Conservation (phyloP, 2,888 invertebrate species). For the Lasioglossum pauxillum region DNA sequence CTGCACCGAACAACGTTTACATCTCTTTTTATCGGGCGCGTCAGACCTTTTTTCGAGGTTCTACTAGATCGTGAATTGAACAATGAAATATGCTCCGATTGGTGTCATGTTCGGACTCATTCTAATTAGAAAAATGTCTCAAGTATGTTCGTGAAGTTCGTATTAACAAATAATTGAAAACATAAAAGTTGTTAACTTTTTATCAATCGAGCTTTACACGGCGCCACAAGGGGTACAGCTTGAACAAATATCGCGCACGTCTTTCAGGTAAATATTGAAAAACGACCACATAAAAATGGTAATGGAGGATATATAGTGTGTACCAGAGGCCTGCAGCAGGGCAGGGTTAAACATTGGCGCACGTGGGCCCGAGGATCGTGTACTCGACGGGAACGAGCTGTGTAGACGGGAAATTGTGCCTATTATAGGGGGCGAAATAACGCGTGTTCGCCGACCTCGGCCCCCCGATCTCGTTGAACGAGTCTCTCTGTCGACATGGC, state of each 20-base stretch:
- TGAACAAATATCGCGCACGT: neutral
- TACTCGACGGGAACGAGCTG: conserved; percentile 10
- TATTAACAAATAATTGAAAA: neutral
- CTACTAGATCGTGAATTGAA: neutral
- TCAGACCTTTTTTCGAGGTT: no score
- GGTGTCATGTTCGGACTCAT: no score
- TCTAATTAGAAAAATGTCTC: no score
- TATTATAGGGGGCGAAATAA: conserved; percentile 51
- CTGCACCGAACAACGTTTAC: neutral
- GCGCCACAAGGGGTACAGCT: neutral
- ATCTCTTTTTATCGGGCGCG: neutral
- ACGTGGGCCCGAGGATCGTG: conserved; percentile 31
- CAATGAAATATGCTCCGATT: no score
- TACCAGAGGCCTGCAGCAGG: neutral
- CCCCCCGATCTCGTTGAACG: conserved; percentile 18
- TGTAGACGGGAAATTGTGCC: conserved; percentile 52
- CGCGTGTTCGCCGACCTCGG: conserved; percentile 46
- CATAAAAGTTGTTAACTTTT: neutral
- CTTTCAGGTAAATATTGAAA: neutral
- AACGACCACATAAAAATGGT: neutral
- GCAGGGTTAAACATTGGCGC: conserved; percentile 11
- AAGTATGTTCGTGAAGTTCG: neutral
- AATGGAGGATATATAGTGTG: neutral
- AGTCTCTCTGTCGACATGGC: conserved; percentile 28
- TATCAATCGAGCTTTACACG: neutral